Base-by-base conservation (phyloP, 2,797 vertebrate genomes). In the Mycteria americana region DNA sequence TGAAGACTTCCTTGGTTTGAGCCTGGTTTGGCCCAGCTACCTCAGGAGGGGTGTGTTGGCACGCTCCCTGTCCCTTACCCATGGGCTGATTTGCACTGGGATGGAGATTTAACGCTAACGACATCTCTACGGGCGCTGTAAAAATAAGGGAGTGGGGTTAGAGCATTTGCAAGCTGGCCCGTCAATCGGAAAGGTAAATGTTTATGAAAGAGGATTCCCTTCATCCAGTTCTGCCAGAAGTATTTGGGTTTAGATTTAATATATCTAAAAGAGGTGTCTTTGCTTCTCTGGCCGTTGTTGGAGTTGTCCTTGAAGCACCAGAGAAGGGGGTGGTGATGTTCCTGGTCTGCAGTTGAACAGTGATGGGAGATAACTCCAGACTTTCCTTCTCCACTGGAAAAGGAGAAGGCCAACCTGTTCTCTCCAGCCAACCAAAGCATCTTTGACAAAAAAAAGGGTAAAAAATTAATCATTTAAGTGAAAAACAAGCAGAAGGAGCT, bases 401-500 rank as follows among this genome's bases (percentile, higher is more conserved):
- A 84, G 63, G 39, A 18, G 9, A 6, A 6, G 37, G 33, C 5
- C 28, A 48, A 72, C 24, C 53, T 73, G 73, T 31, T 30, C 68
- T 1, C 31, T 53, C 39, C 0, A 0, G 43, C 50, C 53, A 65
- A 28, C 30, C 37, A 46, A 57, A 65, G 57, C 23, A 51, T 25
- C 41, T 68, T 73, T n/a, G 37, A 39, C 60, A 13, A 45, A 9
- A 43, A 65, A 73, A 13, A 57, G 9, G 16, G 7, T 18, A 33
- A 57, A 56, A 21, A 33, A 56, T 33, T 12, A 56, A 56, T 33
- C 18, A 56, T 56, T 56, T 19, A 41, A 33, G 25, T 43, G 30
- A 45, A 67, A 80, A 67, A 25, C 11, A 37, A 81, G 68, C 53
- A 79, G 48, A 56, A 48, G 23, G 37, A 63, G 19, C 23, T 39